Percentiles rank a stretch among this genome's conserved stretches.
Conservation (phyloP, 2,113 vertebrate genomes). For the Plestiodon gilberti region DNA sequence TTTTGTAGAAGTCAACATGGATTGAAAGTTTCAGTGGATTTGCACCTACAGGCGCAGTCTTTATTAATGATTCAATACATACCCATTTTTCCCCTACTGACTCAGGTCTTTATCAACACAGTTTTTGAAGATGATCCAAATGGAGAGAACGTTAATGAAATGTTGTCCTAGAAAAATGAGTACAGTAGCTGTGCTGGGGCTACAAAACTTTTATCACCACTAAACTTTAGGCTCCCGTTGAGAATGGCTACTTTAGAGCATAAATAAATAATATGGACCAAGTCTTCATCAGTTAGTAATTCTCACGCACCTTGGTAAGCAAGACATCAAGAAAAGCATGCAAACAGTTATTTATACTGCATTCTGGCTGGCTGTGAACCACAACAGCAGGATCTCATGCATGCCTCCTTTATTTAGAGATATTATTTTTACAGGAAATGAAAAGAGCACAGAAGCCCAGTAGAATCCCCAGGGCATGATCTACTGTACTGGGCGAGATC, state of each 20-base stretch:
- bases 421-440: not conserved
- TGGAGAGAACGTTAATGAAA: not conserved
- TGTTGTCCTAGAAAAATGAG: not conserved
- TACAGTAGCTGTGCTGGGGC: not conserved
- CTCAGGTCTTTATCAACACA: not conserved
- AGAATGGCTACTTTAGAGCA: not conserved
- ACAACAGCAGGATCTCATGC: rapidly evolving
- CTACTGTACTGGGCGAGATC: too few relatives aligned
- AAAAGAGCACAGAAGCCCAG: too few relatives aligned
- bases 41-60: not conserved
- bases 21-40: not conserved
- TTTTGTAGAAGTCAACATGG: not conserved
- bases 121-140: not conserved
- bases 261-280: not conserved
- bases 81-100: not conserved
- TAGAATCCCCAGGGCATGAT: too few relatives aligned
- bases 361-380: not conserved
- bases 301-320: not conserved
- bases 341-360: not conserved
- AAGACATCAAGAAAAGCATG: not conserved
- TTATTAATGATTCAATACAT: not conserved
- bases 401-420: not conserved
- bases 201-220: not conserved
- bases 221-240: not conserved
- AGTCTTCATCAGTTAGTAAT: not conserved